Conservation (phyloP, 2,797 vertebrate species). For the Novumbra hubbsi region DNA sequence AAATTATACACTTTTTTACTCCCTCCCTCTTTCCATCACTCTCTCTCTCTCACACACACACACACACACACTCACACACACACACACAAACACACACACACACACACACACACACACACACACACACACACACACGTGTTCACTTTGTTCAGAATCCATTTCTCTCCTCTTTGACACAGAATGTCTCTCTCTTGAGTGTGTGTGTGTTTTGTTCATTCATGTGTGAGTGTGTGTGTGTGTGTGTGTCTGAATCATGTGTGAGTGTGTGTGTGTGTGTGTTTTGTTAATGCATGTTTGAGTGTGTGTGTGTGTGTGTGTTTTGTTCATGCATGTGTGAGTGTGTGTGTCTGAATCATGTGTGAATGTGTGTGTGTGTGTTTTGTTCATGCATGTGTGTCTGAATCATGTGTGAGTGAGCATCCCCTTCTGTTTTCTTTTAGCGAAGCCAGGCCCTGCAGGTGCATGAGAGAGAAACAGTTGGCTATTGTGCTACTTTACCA, state of each 20-base stretch:
- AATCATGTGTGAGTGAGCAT: not conserved
- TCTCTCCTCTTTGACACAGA: not conserved
- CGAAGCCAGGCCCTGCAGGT: slow-evolving; percentile 6
- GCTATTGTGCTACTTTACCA: slow-evolving; percentile 14
- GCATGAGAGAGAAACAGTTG: slow-evolving; percentile 10
- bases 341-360: not conserved
- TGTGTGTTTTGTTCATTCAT: not conserved
- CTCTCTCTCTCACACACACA: not conserved
- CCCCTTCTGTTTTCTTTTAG: not conserved
- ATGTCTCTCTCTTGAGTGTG: not conserved
- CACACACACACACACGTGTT: slow-evolving; percentile 2
- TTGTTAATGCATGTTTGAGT: not conserved
- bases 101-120: not conserved
- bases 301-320: not conserved
- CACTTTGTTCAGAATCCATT: not conserved
- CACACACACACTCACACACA: not conserved
- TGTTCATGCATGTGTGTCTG: not conserved
- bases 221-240: not conserved
- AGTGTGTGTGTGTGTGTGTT: not conserved
- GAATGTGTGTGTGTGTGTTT: not conserved
- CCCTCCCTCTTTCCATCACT: not conserved
- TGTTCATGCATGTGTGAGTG: not conserved
- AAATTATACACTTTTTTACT: not conserved
- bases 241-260: not conserved
- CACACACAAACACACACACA: slow-evolving; percentile 5